Conservation (phyloP, 2,797 vertebrate genomes). For the Menidia menidia region DNA sequence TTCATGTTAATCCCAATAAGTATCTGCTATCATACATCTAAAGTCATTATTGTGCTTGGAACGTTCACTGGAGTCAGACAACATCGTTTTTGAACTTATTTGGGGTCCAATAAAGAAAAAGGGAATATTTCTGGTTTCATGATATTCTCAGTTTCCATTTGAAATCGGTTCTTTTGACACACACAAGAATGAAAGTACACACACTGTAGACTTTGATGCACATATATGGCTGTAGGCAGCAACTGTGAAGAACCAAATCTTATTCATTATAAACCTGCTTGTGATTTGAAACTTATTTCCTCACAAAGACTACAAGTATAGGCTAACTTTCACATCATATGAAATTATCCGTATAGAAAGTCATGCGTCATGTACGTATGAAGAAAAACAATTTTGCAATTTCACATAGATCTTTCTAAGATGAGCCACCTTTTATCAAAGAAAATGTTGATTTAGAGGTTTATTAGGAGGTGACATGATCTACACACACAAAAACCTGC, state of each 20-base stretch:
- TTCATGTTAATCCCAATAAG: background rate
- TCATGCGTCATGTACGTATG: too few relatives aligned
- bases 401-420: background rate
- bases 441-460: constrained; percentile 20
- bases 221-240: background rate
- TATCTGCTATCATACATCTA: background rate
- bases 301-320: background rate
- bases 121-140: background rate
- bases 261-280: too few relatives aligned
- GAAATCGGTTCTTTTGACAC: background rate
- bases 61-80: background rate
- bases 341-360: background rate
- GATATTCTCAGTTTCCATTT: background rate
- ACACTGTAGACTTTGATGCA: background rate
- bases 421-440: constrained; percentile 39
- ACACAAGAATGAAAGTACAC: background rate
- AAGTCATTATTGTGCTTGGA: background rate
- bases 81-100: background rate
- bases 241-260: too few relatives aligned
- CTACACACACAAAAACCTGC: constrained; percentile 6
- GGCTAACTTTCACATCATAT: background rate
- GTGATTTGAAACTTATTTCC: background rate
- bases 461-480: constrained; percentile 35
- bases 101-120: background rate
- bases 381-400: background rate